A percentile compares a stretch with the other conserved stretches of the same genome.
Evolutionary conservation across 92 coral and sea anemone genomes (phyloP).

Genomic region (Desmophyllum pertusum): DNA sequence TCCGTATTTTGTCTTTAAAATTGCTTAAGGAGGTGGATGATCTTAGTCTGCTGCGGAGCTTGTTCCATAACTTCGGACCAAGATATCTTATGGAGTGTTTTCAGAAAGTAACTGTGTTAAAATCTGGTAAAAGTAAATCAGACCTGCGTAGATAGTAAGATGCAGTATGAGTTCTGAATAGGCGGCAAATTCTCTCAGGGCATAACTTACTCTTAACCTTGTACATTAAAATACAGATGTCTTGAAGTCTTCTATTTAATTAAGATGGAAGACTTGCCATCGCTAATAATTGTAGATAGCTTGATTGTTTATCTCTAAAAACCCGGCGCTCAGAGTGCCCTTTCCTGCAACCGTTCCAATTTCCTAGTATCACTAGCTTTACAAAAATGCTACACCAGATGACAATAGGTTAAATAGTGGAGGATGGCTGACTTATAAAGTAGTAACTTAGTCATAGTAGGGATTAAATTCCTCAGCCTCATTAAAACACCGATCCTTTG

Average conservation of each 20-base stretch:
- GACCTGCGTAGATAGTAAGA: not conserved
- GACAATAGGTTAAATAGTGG: slow-evolving; percentile 16
- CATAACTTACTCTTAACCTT: not conserved
- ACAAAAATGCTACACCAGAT: slow-evolving; percentile 26
- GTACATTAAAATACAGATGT: not conserved
- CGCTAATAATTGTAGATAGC: not conserved
- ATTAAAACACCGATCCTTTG: slow-evolving; percentile 30
- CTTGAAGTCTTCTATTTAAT: not conserved
- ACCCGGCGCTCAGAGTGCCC: too few species aligned
- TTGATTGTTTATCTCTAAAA: not conserved
- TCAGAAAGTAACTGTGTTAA: not conserved
- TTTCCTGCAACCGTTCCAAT: not conserved
- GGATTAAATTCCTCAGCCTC: slow-evolving; percentile 37
- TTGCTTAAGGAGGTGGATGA: not conserved
- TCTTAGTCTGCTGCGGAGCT: not conserved
- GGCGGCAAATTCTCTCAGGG: not conserved
- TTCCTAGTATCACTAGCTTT: not conserved
- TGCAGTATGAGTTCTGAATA: not conserved
- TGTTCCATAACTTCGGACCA: not conserved
- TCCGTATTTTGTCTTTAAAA: not conserved
- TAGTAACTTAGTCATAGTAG: slow-evolving; percentile 15
- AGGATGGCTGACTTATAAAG: slow-evolving; percentile 31
- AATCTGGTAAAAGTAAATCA: not conserved
- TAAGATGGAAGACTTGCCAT: not conserved
- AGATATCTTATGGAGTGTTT: not conserved